A percentile compares a stretch with the other conserved stretches of the same genome.
phyloP scores from a whole-genome alignment of 2,888 invertebrate genomes.

The Erebia epiphron region DNA sequence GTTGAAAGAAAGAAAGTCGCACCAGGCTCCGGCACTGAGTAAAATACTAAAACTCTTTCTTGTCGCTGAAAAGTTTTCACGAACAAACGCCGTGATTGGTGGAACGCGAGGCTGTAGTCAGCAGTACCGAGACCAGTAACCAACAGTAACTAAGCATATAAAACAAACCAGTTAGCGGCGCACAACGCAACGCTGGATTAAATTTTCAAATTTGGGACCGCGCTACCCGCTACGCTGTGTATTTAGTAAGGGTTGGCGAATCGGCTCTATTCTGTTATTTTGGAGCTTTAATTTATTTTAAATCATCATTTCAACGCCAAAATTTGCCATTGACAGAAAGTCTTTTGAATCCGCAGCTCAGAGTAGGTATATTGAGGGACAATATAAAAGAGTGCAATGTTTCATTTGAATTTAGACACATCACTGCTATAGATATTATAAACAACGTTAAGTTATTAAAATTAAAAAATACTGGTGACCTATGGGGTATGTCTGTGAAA shows the following conservation, averaged over 20 bases:
- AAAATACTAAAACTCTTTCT: background rate
- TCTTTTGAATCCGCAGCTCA: no score
- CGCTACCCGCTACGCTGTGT: conserved; percentile 29
- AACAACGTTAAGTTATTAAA: no score
- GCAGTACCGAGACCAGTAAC: background rate
- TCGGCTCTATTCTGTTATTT: background rate
- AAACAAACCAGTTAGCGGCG: conserved; percentile 79
- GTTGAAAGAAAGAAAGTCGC: no score
- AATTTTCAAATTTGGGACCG: conserved; percentile 72
- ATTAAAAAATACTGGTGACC: no score
- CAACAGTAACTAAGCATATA: conserved; percentile 63
- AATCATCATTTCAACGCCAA: no score
- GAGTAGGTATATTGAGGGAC: no score
- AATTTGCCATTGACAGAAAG: no score
- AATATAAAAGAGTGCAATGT: no score
- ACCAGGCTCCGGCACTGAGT: background rate
- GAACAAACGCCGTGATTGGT: conserved; percentile 11
- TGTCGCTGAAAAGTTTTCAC: background rate
- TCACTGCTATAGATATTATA: no score
- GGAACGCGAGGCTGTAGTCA: background rate
- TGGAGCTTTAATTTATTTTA: no score
- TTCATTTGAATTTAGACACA: no score
- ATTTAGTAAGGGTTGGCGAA: conserved; percentile 52
- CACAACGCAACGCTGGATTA: conserved; percentile 77
- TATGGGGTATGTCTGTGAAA: no score